phyloP scores from a whole-genome alignment of 2,888 invertebrate genomes.

The Apeira syringaria region DNA sequence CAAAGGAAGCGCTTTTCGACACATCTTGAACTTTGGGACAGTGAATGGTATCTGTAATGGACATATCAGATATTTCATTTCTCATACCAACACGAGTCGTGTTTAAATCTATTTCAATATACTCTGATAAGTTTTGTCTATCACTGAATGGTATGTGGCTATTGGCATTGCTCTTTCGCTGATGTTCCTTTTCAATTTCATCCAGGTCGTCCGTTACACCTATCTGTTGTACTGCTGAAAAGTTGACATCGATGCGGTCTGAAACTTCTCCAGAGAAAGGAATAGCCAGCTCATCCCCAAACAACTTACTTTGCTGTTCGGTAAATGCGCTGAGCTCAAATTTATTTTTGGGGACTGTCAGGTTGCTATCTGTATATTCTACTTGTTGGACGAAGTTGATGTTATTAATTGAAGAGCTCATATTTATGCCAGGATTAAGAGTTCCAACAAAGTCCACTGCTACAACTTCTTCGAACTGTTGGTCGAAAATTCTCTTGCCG shows the following conservation, averaged over 20 bases:
- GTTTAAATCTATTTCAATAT: slow-evolving; percentile 68
- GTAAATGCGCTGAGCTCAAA: slow-evolving; percentile 63
- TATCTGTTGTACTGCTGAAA: slow-evolving; percentile 53
- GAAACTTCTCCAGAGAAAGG: slow-evolving; percentile 51
- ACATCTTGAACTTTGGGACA: slow-evolving; percentile 60
- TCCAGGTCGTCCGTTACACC: slow-evolving; percentile 59
- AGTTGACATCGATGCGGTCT: slow-evolving; percentile 59
- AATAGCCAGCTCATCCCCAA: slow-evolving; percentile 52
- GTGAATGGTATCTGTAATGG: slow-evolving; percentile 64
- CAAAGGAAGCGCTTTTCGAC: slow-evolving; percentile 39
- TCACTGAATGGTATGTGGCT: slow-evolving; percentile 42
- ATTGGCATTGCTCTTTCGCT: slow-evolving; percentile 38
- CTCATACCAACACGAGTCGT: slow-evolving; percentile 47
- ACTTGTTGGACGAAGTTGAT: slow-evolving; percentile 49
- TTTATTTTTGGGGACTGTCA: slow-evolving; percentile 46
- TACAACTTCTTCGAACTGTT: slow-evolving; percentile 67
- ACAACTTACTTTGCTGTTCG: slow-evolving; percentile 58
- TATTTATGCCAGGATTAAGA: slow-evolving; percentile 36
- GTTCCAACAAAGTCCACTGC: slow-evolving; percentile 48
- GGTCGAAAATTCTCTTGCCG: slow-evolving; percentile 61
- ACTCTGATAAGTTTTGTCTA: slow-evolving; percentile 51
- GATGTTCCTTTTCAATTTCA: slow-evolving; percentile 59
- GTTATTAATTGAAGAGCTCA: slow-evolving; percentile 48
- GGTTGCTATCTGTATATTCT: slow-evolving; percentile 49
- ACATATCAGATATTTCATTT: slow-evolving; percentile 64